Evolutionary conservation across 2,113 vertebrate species (phyloP).

Genomic region (Corvus cornix): DNA sequence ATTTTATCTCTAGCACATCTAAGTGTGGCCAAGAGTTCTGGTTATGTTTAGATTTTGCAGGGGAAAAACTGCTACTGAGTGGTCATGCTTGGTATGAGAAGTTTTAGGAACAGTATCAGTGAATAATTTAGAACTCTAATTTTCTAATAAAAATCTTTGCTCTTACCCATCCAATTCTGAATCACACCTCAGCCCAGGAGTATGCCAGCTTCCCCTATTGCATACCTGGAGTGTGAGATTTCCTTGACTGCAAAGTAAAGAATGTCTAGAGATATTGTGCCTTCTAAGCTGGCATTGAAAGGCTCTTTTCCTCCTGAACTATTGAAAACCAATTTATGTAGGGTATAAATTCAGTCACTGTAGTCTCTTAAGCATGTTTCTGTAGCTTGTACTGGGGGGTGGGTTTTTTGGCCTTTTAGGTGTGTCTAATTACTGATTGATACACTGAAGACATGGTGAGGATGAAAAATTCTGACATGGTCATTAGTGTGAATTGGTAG

Average conservation of each 20-base stretch:
- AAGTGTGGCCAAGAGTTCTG: neutral
- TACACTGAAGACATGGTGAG: neutral
- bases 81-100: neutral
- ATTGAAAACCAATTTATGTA: neutral
- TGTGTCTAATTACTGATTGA: neutral
- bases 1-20: neutral
- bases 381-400: accelerated
- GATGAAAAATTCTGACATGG: neutral
- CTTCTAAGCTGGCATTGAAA: neutral
- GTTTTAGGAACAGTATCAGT: neutral
- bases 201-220: neutral
- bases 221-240: neutral
- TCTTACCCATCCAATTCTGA: neutral
- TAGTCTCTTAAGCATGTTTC: neutral
- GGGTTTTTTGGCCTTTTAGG: accelerated
- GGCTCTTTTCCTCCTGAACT: neutral
- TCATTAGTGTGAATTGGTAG: neutral
- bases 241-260: neutral
- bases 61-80: neutral
- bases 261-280: neutral
- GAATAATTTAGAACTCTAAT: neutral
- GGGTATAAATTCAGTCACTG: neutral
- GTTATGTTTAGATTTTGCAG: neutral
- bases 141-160: neutral
- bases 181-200: neutral